Percentiles rank a stretch among this genome's conserved stretches.
These are phyloP conservation scores for Scaptomyza flava DNA, from an alignment of 2,888 invertebrate genomes.

Conservation along the genomic window DNA sequence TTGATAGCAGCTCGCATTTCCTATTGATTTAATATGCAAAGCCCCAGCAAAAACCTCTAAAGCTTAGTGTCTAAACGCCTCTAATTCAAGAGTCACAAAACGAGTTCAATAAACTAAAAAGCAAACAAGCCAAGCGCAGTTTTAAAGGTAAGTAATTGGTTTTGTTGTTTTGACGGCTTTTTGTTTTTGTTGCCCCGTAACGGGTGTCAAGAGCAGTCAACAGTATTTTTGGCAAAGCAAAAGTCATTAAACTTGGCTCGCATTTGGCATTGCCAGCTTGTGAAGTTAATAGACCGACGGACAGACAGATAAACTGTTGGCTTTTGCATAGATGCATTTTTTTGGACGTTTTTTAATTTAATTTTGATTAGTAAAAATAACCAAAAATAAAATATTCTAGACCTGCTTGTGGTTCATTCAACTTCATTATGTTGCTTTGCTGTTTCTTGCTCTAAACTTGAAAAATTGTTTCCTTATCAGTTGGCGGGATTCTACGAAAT, in stretches of 20 bases:
- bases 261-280: slow-evolving; percentile 72
- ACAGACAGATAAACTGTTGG: not conserved
- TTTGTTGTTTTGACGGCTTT: slow-evolving; percentile 14
- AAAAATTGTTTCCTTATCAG: slow-evolving; percentile 57
- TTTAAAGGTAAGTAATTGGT: slow-evolving; percentile 41
- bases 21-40: slow-evolving; percentile 50
- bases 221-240: slow-evolving; percentile 38
- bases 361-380: slow-evolving; percentile 37
- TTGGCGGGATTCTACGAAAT: slow-evolving; percentile 43
- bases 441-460: slow-evolving; percentile 27
- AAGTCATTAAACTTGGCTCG: slow-evolving; percentile 73
- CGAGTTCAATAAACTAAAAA: slow-evolving; percentile 70
- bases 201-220: slow-evolving; percentile 75
- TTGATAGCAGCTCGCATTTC: slow-evolving; percentile 38
- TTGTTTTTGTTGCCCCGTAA: slow-evolving; percentile 23
- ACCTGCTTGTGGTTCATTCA: slow-evolving; percentile 59
- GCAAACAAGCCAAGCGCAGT: slow-evolving; percentile 55
- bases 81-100: slow-evolving; percentile 67
- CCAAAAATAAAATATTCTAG: slow-evolving; percentile 10
- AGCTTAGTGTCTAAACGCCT: slow-evolving; percentile 25
- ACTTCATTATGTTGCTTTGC: slow-evolving; percentile 44
- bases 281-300: slow-evolving; percentile 32
- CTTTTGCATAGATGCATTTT: slow-evolving; percentile 29
- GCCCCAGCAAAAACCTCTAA: slow-evolving; percentile 44
- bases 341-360: slow-evolving; percentile 37